Conservation (phyloP, 2,888 invertebrate genomes). For the Cephus sareptanus region DNA sequence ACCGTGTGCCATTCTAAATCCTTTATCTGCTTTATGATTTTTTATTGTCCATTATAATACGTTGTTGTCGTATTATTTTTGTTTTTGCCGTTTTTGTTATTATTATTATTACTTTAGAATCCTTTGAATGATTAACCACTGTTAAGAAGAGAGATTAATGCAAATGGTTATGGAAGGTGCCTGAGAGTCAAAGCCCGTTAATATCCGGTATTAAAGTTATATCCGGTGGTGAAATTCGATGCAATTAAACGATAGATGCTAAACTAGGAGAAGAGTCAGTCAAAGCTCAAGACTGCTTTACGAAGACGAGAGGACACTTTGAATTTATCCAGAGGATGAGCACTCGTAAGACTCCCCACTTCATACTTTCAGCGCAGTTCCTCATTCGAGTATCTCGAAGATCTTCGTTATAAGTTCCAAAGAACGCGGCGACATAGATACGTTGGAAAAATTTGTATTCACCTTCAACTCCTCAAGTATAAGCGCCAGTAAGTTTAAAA, state of each 20-base stretch:
- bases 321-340: slow-evolving; percentile 34
- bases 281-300: slow-evolving; percentile 40
- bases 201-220: slow-evolving; percentile 54
- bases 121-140: neutral
- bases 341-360: slow-evolving; percentile 22
- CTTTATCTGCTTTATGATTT: neutral
- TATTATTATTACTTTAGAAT: neutral
- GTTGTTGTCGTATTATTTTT: neutral
- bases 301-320: slow-evolving; percentile 45
- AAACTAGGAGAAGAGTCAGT: slow-evolving; percentile 11
- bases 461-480: neutral
- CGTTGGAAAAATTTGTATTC: neutral
- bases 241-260: slow-evolving; percentile 55
- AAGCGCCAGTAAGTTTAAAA: neutral
- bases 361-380: slow-evolving; percentile 34
- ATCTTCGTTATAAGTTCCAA: slow-evolving; percentile 45
- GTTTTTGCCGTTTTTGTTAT: too few species aligned
- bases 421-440: slow-evolving; percentile 7
- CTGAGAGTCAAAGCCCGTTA: slow-evolving; percentile 39
- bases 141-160: neutral
- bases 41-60: neutral
- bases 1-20: neutral
- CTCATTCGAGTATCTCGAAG: slow-evolving; percentile 40
- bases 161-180: neutral
- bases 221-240: slow-evolving; percentile 53